Conservation (phyloP, 2,888 invertebrate species). For the Erpobdella octoculata region DNA sequence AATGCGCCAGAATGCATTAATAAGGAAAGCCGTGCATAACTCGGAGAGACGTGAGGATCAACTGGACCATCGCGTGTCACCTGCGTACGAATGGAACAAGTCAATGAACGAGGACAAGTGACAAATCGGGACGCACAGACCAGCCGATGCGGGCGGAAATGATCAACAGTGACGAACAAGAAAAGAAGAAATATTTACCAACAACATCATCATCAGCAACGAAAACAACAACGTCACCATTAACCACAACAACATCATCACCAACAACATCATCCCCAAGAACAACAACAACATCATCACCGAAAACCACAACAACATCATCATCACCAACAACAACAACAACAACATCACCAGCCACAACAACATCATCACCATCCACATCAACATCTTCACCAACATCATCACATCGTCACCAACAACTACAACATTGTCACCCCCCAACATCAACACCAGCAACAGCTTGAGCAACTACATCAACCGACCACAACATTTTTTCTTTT, state of each 20-base stretch:
- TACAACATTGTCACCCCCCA: neutral
- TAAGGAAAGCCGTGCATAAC: too few species aligned
- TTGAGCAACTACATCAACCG: neutral
- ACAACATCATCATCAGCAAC: neutral
- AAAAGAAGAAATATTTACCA: too few species aligned
- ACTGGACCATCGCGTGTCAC: too few species aligned
- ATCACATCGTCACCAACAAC: neutral
- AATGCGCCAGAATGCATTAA: too few species aligned
- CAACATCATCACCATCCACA: neutral
- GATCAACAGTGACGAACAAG: too few species aligned
- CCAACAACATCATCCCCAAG: neutral
- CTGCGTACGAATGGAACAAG: too few species aligned
- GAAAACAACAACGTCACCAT: neutral
- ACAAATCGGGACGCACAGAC: too few species aligned
- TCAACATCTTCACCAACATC: neutral
- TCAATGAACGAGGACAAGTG: too few species aligned
- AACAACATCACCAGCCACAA: neutral
- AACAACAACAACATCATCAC: neutral
- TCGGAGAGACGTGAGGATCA: too few species aligned
- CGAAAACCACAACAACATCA: neutral
- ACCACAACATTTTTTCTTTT: neutral
- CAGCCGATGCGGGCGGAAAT: too few species aligned
- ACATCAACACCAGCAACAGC: neutral
- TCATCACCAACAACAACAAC: neutral
- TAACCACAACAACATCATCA: slow-evolving; percentile 2